Conservation (phyloP, 2,113 vertebrate genomes). For the Thunnus maccoyii region DNA sequence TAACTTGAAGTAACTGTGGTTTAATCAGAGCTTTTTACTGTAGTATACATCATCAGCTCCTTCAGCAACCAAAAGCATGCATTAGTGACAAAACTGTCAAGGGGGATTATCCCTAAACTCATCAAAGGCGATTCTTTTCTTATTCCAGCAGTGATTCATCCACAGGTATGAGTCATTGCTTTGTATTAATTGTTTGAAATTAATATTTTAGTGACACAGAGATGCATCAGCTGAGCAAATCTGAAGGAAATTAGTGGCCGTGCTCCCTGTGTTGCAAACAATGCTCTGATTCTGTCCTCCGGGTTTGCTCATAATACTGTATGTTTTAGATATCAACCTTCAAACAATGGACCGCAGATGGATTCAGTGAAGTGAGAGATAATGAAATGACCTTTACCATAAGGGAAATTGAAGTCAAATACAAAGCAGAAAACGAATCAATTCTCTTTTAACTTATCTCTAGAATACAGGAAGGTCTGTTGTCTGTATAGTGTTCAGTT, state of each 20-base stretch:
- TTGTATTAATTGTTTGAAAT: slow-evolving; percentile 12
- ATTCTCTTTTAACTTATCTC: slow-evolving; percentile 48
- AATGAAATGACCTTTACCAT: slow-evolving; percentile 56
- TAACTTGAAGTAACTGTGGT: background rate
- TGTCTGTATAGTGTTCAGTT: slow-evolving; percentile 23
- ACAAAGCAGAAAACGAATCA: slow-evolving; percentile 26
- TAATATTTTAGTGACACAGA: slow-evolving; percentile 9
- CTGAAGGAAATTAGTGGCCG: background rate
- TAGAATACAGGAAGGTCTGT: slow-evolving; percentile 37
- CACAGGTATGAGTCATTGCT: background rate
- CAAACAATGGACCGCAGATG: slow-evolving; percentile 16
- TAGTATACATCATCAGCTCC: background rate
- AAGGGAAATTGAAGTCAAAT: slow-evolving; percentile 25
- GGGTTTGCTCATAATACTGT: background rate
- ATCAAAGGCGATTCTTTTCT: background rate
- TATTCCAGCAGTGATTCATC: background rate
- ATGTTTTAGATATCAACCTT: slow-evolving; percentile 6
- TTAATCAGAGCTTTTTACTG: background rate
- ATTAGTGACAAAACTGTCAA: slow-evolving; percentile 6
- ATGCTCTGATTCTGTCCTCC: background rate
- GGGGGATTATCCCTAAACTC: background rate
- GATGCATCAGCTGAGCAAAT: slow-evolving; percentile 22
- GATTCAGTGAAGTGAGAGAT: slow-evolving; percentile 34
- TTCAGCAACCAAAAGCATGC: background rate
- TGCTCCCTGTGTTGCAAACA: slow-evolving; percentile 9